Evolutionary conservation across 2,797 vertebrate species (phyloP).

Genomic region (Bryconaethiops microstoma): DNA sequence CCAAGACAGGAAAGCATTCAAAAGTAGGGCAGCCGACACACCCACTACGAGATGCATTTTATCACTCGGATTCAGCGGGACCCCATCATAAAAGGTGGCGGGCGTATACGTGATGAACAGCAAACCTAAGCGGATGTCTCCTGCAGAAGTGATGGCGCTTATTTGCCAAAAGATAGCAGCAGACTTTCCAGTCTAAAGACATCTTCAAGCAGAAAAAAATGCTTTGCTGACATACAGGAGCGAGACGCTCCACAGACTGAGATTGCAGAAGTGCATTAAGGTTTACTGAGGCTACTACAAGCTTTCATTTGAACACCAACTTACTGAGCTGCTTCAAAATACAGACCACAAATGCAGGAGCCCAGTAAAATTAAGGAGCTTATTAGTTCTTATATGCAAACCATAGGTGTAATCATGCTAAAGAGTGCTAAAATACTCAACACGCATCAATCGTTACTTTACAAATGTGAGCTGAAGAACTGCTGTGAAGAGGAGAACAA

Average conservation of each 20-base stretch:
- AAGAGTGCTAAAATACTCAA: too few relatives aligned
- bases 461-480: too few relatives aligned
- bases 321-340: neutral
- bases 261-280: neutral
- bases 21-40: neutral
- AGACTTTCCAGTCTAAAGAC: neutral
- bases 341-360: too few relatives aligned
- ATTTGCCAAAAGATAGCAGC: conserved; percentile 31
- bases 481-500: too few relatives aligned
- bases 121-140: neutral
- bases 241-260: neutral
- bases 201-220: neutral
- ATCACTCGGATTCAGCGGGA: neutral
- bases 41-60: neutral
- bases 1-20: neutral
- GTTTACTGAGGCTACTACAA: neutral
- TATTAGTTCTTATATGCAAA: too few relatives aligned
- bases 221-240: neutral
- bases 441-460: too few relatives aligned
- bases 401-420: too few relatives aligned
- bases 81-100: neutral
- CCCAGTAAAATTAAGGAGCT: too few relatives aligned
- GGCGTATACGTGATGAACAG: neutral
- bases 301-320: neutral
- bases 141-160: neutral